A percentile compares a stretch with the other conserved stretches of the same genome.
phyloP scores from a whole-genome alignment of 2,113 vertebrate species.

The Okapia johnstoni region DNA sequence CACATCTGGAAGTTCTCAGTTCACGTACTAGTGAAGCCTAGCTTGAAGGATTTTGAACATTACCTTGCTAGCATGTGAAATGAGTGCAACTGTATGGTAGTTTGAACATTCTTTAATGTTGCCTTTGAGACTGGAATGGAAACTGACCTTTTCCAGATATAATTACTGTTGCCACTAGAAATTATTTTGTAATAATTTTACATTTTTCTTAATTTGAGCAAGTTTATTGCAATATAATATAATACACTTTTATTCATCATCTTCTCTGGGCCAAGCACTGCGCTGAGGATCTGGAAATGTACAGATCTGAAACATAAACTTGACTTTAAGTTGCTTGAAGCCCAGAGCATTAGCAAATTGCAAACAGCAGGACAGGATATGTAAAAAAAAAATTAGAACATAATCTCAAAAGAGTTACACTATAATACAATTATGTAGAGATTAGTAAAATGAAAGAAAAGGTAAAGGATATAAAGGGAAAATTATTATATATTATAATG shows the following conservation, averaged over 20 bases:
- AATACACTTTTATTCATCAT: not conserved
- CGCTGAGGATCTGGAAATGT: not conserved
- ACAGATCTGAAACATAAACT: not conserved
- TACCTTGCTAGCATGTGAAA: not conserved
- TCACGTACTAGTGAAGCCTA: not conserved
- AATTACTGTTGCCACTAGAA: not conserved
- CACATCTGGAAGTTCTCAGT: not conserved
- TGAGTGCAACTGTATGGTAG: not conserved
- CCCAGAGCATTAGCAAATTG: not conserved
- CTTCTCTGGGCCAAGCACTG: not conserved
- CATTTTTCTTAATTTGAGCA: not conserved
- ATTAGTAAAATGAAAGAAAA: not conserved
- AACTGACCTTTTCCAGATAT: not conserved
- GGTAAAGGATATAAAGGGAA: not conserved
- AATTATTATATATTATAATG: not conserved
- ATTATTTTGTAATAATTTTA: conserved; percentile 7
- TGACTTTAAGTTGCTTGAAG: not conserved
- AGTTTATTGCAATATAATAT: conserved; percentile 11
- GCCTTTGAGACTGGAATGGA: not conserved
- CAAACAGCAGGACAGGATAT: not conserved
- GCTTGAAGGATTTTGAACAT: not conserved
- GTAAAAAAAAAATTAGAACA: not conserved
- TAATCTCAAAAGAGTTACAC: not conserved
- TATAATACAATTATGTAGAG: not conserved
- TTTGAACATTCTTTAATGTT: not conserved